These are phyloP conservation scores for Xenopus borealis DNA, from an alignment of 2,113 vertebrate genomes.

Conservation along the genomic window DNA sequence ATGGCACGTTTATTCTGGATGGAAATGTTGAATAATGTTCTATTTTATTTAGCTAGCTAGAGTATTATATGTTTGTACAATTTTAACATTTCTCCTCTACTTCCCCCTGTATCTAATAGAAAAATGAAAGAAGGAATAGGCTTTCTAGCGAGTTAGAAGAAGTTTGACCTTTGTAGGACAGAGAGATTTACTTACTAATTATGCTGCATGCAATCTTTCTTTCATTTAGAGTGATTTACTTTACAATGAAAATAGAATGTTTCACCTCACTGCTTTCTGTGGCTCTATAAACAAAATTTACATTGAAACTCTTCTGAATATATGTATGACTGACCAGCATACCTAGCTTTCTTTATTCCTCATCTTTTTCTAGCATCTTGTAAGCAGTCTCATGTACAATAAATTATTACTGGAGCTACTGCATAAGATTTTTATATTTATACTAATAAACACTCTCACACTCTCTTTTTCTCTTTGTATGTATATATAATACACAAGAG, in stretches of 20 bases:
- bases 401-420: too few species aligned
- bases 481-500: too few species aligned
- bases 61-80: too few species aligned
- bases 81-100: too few species aligned
- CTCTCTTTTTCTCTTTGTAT: too few species aligned
- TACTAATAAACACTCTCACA: too few species aligned
- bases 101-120: too few species aligned
- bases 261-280: constrained; percentile 52
- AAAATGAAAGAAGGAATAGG: too few species aligned
- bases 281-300: constrained; percentile 57
- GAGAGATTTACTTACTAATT: constrained; percentile 52
- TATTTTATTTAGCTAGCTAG: too few species aligned
- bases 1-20: too few species aligned
- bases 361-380: constrained; percentile 32
- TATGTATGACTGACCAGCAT: constrained; percentile 21
- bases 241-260: constrained; percentile 51
- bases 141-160: constrained; percentile 8
- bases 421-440: too few species aligned
- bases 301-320: constrained; percentile 48
- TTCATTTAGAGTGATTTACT: constrained; percentile 53
- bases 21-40: too few species aligned
- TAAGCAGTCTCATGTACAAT: constrained; percentile 45
- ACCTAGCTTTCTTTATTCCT: constrained; percentile 51
- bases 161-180: constrained; percentile 55
- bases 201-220: constrained; percentile 49